Evolutionary conservation across 2,113 vertebrate genomes (phyloP).

Genomic region (Carassius carassius): DNA sequence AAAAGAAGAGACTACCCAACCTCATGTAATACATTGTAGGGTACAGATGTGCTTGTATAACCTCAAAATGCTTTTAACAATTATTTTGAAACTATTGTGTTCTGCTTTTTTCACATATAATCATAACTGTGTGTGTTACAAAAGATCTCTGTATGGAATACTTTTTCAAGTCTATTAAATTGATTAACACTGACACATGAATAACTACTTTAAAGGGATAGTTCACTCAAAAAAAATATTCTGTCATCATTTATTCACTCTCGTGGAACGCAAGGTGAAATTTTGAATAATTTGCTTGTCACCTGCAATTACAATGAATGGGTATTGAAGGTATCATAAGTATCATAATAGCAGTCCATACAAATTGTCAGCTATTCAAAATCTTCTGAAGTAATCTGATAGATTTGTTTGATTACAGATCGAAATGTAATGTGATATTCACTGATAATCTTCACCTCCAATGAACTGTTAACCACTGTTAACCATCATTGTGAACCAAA

Average conservation of each 20-base stretch:
- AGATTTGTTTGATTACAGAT: neutral
- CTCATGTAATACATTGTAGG: constrained; percentile 4
- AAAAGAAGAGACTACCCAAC: neutral
- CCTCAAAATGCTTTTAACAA: neutral
- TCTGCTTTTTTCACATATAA: neutral
- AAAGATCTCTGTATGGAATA: neutral
- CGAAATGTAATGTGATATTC: neutral
- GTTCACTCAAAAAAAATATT: neutral
- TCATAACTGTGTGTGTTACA: neutral
- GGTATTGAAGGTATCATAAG: neutral
- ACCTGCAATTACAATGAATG: neutral
- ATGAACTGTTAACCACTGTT: too few relatives aligned
- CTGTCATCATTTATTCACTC: neutral
- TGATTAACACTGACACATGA: neutral
- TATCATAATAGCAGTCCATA: neutral
- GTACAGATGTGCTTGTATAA: neutral
- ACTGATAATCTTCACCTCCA: neutral
- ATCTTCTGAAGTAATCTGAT: neutral
- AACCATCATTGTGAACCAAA: neutral
- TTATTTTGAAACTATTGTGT: neutral
- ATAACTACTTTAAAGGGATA: neutral
- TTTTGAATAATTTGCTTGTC: neutral
- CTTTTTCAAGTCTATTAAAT: neutral
- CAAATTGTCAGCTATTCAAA: neutral
- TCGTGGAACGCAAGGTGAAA: neutral